Base-by-base conservation (phyloP, 2,113 vertebrate species). In the Hydropotes inermis region DNA sequence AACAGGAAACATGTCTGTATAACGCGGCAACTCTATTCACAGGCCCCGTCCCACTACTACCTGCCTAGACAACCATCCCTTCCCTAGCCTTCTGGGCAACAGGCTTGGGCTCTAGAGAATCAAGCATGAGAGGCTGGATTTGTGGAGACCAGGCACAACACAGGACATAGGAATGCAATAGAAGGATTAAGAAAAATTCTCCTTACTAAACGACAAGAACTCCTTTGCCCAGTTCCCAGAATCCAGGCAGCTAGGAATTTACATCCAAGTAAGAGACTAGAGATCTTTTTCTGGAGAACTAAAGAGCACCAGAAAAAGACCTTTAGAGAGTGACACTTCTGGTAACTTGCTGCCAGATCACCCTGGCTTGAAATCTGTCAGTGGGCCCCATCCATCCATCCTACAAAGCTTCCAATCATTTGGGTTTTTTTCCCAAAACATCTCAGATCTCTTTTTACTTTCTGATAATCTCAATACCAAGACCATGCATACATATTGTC, bases 131-230 rank as follows among this genome's bases (percentile, higher is more conserved):
- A 93, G 39, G 3, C 16, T 86, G 33, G 13, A 61, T 30, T 89
- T 60, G 45, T 25, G 30, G 47, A 81, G 36, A 83, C 27, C 12
- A 54, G n/a, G 61, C 50, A 84, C 61, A 93, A 67, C 5, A 21
- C 11, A 89, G 19, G 3, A 57, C 54, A 17, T 5, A 95, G 33
- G 60, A 54, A 67, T 64, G 27, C 93, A 93, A 57, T 12, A 90
- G 64, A 89, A 94, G 70, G 47, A 61, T 93, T 86, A 90, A 93
- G 21, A 83, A 93, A 90, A 95, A 93, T 54, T 88, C 36, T 86
- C 47, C 23, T 54, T 81, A 54, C 45, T 96, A 28, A 95, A 86
- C 17, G 70, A 57, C 60, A 87, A 92, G 55, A 92, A 25, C 47
- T 84, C 39, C 30, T 89, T 89, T 87, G 85, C 54, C 55, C 13